Base-by-base conservation (phyloP, 2,888 invertebrate species). In the Anticlea derivata region DNA sequence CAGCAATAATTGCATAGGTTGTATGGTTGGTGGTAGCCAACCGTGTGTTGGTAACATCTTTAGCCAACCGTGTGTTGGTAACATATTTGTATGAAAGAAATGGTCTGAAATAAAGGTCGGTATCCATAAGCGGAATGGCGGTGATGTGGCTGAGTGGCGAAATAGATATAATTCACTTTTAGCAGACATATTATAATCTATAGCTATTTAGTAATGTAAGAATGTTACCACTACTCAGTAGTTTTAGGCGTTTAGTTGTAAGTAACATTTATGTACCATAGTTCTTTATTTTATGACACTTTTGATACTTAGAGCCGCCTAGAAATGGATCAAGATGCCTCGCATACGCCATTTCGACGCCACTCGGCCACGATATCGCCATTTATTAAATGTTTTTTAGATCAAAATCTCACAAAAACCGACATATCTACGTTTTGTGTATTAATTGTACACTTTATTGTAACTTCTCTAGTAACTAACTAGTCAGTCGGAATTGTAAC, bases 401-500 rank as follows among this genome's bases (percentile, higher is more conserved):
- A 27, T 40, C 45, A 31, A 41, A 47, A 50, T 50, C 40, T 50
- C 33, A 48, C 46, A 41, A 53, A 37, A 46, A 48, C 57, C 55
- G 53, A 60, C 60, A 61, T 61, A 61, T 61, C 61, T 56, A 38
- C 52, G 41, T 66, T 50, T 60, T 61, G 65, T 72, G 37, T 37
- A 71, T n/a, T n/a, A n/a, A n/a, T n/a, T n/a, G n/a, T n/a, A n/a
- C n/a, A n/a, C n/a, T n/a, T n/a, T n/a, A n/a, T n/a, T n/a, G n/a
- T n/a, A n/a, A 59, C 34, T 57, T 59, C 38, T 64, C 58, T 70
- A 69, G 62, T 66, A 63, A 48, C 41, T 52, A 50, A 61, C 70
- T 72, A 73, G 72, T 72, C 72, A 70, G 61, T 57, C 35, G 46
- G 46, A 58, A 58, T 53, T 51, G 29, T 45, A 41, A 43, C 47